Base-by-base conservation (phyloP, 2,888 invertebrate species). In the Pecten maximus region DNA sequence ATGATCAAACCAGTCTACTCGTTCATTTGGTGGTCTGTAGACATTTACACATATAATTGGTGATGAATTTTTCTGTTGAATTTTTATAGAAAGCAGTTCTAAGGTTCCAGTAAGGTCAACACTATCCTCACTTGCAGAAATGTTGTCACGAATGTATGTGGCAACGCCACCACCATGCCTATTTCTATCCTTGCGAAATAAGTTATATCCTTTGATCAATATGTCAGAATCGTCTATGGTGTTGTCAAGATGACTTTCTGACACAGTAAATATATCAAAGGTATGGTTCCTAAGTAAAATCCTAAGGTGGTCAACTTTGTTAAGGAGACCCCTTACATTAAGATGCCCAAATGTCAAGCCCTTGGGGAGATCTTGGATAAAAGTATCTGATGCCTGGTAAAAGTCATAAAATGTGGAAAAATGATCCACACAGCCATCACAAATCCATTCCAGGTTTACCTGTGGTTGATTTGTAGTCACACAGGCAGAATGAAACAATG, bases 161-260 rank as follows among this genome's bases (percentile, higher is more conserved):
- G 50, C 40, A 40, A 90, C 48, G 10, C 88, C 88, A 23, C 88
- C 88, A 23, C 87, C 90, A 87, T 87, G 90, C 40, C 88, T 0
- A 35, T 88, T 88, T 40, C 89, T 40, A 54, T 88, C 90, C 12
- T 60, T 28, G 48, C 88, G 88, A 19, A 48, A 40, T 16, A 89
- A 23, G n/a, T 54, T 90, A 86, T 90, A 90, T 48, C 87, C 88
- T 50, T 86, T 87, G 2, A 90, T 90, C 19, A 12, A 6, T 40
- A 90, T 40, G 60, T 90, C 88, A 54, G 88, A 88, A 39, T 90
- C 90, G 44, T 88, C 86, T 10, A 90, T 90, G 50, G 23, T 86
- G 48, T 87, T 86, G 40, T 88, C 90, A 40, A 90, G 40, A 40
- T 90, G 88, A 87, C 88, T 88, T 39, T 90, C 87, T 0, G 90